Evolutionary conservation across 1,140 invertebrate species (phyloP), one percentile per base, ranked within the genome.

Genomic region (Bombus pascuorum): DNA sequence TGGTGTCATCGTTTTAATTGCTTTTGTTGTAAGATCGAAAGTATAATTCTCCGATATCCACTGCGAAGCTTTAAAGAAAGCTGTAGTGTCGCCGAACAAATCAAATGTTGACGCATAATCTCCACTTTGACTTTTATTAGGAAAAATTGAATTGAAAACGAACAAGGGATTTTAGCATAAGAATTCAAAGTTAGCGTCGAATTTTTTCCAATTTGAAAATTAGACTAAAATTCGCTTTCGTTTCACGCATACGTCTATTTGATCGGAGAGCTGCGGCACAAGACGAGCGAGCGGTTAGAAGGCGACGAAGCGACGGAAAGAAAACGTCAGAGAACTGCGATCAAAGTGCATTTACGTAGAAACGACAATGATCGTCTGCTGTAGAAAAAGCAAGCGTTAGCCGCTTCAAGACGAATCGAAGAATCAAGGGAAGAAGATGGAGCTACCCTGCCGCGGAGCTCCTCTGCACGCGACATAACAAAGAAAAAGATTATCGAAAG

Each of bases 361-460:
- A 70, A 75, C 62, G 47, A 82, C 1, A 8, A 53, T 6, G 39
- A 1, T 82, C 71, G 8, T 74, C 44, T 13, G 0, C 22, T 57
- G 81, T 83, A 70, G 74, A 70, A 78, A 70, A 77, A 78, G 32
- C 47, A 57, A 82, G 44, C 59, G 81, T 68, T 9, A 47, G 47
- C 8, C 65, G 44, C 66, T 57, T 75, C 73, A 32, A 70, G 39
- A 22, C 3, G 12, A 75, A 47, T 32, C 5, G 42, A n/a, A 32
- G 34, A 75, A 83, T 1, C 2, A 0, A 15, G 4, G 47, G 47
- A 53, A 22, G 47, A 53, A 22, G 18, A 18, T 32, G 12, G 9
- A 28, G 53, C 13, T 42, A 34, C 2, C 25, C 12, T 15, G 8
- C 0, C 4, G 22, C 32, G 4, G 39, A 79, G 37, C 37, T 39